Evolutionary conservation across 2,113 vertebrate genomes (phyloP).

Genomic region (Naja naja): DNA sequence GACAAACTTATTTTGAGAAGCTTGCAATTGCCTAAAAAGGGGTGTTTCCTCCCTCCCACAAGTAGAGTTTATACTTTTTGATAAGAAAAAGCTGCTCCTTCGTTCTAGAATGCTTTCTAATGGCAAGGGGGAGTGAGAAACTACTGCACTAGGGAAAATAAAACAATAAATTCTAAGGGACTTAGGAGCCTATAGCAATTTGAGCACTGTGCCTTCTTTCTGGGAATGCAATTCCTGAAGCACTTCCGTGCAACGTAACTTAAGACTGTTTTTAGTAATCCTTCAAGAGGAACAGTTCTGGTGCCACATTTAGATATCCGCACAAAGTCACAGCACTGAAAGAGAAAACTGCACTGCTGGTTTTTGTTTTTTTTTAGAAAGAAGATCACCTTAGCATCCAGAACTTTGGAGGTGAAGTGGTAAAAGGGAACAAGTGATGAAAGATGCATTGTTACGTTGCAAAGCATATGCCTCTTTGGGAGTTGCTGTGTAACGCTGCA

Average conservation of each 20-base stretch:
- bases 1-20: neutral
- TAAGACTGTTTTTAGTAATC: slow-evolving; percentile 3
- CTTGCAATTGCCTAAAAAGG: slow-evolving; percentile 10
- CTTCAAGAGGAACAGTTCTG: neutral
- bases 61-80: neutral
- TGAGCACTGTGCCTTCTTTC: neutral
- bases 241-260: neutral
- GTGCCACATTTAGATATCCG: neutral
- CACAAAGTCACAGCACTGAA: neutral
- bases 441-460: neutral
- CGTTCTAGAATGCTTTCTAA: neutral
- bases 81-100: neutral
- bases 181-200: neutral
- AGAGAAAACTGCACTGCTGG: neutral
- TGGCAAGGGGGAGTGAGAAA: neutral
- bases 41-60: neutral
- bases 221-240: neutral
- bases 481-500: neutral
- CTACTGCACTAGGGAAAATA: neutral
- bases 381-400: neutral
- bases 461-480: neutral
- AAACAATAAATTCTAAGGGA: neutral
- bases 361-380: neutral
- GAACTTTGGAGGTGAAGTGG: neutral
- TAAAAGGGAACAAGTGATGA: neutral